A percentile compares a stretch with the other conserved stretches of the same genome.
phyloP scores from a whole-genome alignment of 2,797 vertebrate species.

The Sebastes iracundus region DNA sequence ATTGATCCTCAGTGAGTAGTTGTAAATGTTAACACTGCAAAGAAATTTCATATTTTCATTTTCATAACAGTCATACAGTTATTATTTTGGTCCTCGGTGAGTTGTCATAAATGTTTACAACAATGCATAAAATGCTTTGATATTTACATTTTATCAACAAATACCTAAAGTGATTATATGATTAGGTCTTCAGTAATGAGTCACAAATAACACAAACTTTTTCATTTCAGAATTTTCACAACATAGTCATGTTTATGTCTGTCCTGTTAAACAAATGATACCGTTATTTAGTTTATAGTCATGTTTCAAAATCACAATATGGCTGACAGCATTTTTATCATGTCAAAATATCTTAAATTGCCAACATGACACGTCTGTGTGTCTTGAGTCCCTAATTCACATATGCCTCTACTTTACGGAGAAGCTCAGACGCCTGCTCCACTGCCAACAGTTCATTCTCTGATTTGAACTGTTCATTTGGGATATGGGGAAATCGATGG shows the following conservation, averaged over 20 bases:
- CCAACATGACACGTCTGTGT: neutral
- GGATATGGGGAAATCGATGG: slow-evolving; percentile 78
- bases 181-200: neutral
- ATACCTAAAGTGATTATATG: neutral
- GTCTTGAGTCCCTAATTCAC: slow-evolving; percentile 54
- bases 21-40: neutral
- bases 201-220: neutral
- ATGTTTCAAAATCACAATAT: neutral
- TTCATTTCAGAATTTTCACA: neutral
- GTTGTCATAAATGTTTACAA: neutral
- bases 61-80: no score
- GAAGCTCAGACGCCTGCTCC: slow-evolving; percentile 66
- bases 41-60: neutral
- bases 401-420: slow-evolving; percentile 72
- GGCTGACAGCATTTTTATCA: neutral
- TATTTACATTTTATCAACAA: neutral
- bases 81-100: no score
- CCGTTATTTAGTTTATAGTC: neutral
- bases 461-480: slow-evolving; percentile 74
- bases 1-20: neutral
- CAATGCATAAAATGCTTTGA: neutral
- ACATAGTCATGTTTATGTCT: neutral
- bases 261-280: neutral
- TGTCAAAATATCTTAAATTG: neutral
- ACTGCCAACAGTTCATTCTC: slow-evolving; percentile 67